A percentile compares a stretch with the other conserved stretches of the same genome.
These are phyloP conservation scores for Apodemia duryi DNA, from an alignment of 2,888 invertebrate genomes.

Conservation along the genomic window DNA sequence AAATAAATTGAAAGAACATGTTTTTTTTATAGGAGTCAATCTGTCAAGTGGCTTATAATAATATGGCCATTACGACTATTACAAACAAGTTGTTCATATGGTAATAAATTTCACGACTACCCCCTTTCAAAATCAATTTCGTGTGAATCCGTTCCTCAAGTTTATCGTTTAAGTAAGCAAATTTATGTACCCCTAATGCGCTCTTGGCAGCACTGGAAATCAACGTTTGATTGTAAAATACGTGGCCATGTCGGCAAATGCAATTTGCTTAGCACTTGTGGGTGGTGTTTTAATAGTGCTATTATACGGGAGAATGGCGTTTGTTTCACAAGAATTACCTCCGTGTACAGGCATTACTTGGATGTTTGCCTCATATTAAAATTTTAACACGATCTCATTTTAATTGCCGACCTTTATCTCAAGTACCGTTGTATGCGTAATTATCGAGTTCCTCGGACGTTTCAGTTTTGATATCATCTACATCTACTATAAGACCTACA, in stretches of 20 bases:
- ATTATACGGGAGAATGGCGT: slow-evolving; percentile 62
- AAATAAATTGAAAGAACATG: not conserved
- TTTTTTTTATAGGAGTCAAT: not conserved
- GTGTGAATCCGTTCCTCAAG: slow-evolving; percentile 54
- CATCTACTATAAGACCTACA: not conserved
- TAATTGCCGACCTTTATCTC: slow-evolving; percentile 27
- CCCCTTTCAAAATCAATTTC: slow-evolving; percentile 55
- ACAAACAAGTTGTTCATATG: slow-evolving; percentile 30
- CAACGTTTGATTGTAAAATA: slow-evolving; percentile 75
- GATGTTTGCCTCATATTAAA: slow-evolving; percentile 34
- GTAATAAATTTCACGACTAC: slow-evolving; percentile 57
- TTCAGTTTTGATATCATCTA: slow-evolving; percentile 1
- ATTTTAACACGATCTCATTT: slow-evolving; percentile 27
- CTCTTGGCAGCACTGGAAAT: slow-evolving; percentile 67
- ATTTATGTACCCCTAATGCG: slow-evolving; percentile 69
- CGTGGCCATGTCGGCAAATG: slow-evolving; percentile 66
- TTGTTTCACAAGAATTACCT: slow-evolving; percentile 68
- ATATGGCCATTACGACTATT: not conserved
- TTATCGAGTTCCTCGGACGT: slow-evolving; percentile 9
- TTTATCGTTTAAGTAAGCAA: slow-evolving; percentile 66
- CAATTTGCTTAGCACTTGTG: slow-evolving; percentile 72
- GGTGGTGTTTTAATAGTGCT: slow-evolving; percentile 73
- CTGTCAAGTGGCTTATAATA: slow-evolving; percentile 5
- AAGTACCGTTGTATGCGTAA: slow-evolving; percentile 1
- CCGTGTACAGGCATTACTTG: slow-evolving; percentile 45